Evolutionary conservation across 2,888 invertebrate species (phyloP), one percentile per base, ranked within the genome.

Genomic region (Andrena dorsata): DNA sequence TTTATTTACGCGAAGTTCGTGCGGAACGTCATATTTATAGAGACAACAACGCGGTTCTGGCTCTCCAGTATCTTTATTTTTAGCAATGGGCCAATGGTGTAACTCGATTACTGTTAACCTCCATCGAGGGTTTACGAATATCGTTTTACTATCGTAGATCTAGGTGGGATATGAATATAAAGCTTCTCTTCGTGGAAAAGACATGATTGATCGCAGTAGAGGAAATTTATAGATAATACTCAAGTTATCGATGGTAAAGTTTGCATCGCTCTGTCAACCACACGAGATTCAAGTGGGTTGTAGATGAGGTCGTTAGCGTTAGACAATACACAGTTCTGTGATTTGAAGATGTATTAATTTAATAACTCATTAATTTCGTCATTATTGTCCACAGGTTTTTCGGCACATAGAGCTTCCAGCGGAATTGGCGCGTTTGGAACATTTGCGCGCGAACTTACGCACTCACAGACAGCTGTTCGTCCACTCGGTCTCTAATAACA

Each of bases 321-420:
- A n/a, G 53, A 53, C 16, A 5, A 41, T 13, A 16, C 16, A 41
- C 16, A 16, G 4, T 41, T 16, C 41, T 16, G 41, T 16, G 41
- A 41, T 16, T 5, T 5, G 41, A 4, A 16, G 16, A 41, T 16
- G 5, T 16, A 16, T 41, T 41, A 41, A 41, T 4, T 13, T 41
- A 16, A 41, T 5, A 41, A 16, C 4, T 10, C 3, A 26, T 13
- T 13, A 35, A 61, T 49, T 23, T 51, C 0, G 32, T 63, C 10
- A n/a, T n/a, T 51, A 16, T 41, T 53, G 1, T 16, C 47, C 28
- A n/a, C 92, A 97, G 98, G 96, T 98, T 76, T 98, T 98, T 91
- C 96, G 96, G 60, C 96, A 96, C 65, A 94, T 98, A 80, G 98
- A 98, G 94, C 95, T 96, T 89, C 97, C 97, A 2, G 96, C 96